phyloP scores from a whole-genome alignment of 2,888 invertebrate genomes.

The Agrenia bidenticulata region DNA sequence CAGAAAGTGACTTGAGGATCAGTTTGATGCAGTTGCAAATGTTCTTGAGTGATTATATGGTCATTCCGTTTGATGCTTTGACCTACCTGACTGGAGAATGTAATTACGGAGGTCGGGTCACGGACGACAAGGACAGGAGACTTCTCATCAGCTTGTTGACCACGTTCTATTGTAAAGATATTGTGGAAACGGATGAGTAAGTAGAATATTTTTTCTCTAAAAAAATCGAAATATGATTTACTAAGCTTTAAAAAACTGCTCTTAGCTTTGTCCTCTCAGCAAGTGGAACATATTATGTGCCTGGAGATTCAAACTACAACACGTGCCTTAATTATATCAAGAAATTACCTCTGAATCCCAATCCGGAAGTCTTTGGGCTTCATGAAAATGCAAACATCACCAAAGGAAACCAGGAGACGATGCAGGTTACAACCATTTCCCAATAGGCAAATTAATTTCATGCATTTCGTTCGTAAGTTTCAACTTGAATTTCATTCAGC shows the following conservation, averaged over 20 bases:
- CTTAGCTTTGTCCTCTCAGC: too few species aligned
- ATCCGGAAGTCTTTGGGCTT: constrained; percentile 86
- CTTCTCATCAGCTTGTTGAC: constrained; percentile 77
- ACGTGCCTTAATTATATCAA: too few species aligned
- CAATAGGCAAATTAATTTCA: not conserved
- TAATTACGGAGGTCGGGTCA: constrained; percentile 94
- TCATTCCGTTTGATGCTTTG: constrained; percentile 80
- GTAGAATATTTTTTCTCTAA: too few species aligned
- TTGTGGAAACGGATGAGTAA: too few species aligned
- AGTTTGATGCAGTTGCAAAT: constrained; percentile 87
- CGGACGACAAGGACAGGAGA: constrained; percentile 92
- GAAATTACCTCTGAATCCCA: constrained; percentile 70
- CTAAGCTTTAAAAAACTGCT: too few species aligned
- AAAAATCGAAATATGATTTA: too few species aligned
- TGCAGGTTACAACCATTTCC: constrained; percentile 62
- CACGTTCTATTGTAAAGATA: constrained; percentile 73
- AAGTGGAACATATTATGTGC: too few species aligned
- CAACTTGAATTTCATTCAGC: constrained; percentile 2
- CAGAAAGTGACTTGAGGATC: constrained; percentile 88
- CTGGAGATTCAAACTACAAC: too few species aligned
- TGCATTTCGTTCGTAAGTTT: not conserved
- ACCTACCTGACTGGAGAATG: constrained; percentile 91
- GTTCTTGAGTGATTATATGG: constrained; percentile 77
- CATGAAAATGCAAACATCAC: constrained; percentile 89
- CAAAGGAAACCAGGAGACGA: constrained; percentile 83